Evolutionary conservation across 2,888 invertebrate species (phyloP), one percentile per base, ranked within the genome.

Genomic region (Lapara coniferarum): DNA sequence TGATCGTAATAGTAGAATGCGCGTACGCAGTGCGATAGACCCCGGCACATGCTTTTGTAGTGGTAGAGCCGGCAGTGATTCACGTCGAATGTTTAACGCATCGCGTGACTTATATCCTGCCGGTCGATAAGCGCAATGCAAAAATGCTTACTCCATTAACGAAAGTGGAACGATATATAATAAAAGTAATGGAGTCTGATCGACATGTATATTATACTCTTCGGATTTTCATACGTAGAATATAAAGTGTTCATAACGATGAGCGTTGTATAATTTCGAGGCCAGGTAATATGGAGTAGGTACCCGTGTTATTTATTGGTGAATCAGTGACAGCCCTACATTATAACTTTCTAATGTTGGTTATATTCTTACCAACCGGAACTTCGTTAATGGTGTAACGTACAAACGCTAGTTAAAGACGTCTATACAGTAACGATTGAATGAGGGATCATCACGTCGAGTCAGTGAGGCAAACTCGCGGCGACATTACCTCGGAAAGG

Each of bases 1-100:
- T 79, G 76, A 83, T 81, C 78, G 79, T 81, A 80, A 81, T 77
- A 75, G 77, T 80, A 78, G 72, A 79, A 75, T 78, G 79, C 75
- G 77, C 76, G 78, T 81, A 81, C 82, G 74, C 74, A 74, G 69
- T 68, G 67, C 66, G 70, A 57, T 68, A 66, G 66, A 73, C 71
- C 76, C 74, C 73, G 56, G 73, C 70, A 74, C 75, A 74, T 75
- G 72, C 71, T 73, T 66, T 70, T 71, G 73, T 78, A 77, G 19
- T 63, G 63, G 73, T 76, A 77, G 70, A 76, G 71, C 70, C 53
- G 70, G 73, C 74, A 72, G 71, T 78, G 78, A 80, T 76, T 78
- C 74, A 77, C 69, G 71, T 66, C 57, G 55, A 57, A 67, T 56
- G 56, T 53, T 69, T 37, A 53, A 69, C 69, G 53, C 66, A 69